Evolutionary conservation across 2,888 invertebrate genomes (phyloP).

Genomic region (Megalurothrips usitatus): DNA sequence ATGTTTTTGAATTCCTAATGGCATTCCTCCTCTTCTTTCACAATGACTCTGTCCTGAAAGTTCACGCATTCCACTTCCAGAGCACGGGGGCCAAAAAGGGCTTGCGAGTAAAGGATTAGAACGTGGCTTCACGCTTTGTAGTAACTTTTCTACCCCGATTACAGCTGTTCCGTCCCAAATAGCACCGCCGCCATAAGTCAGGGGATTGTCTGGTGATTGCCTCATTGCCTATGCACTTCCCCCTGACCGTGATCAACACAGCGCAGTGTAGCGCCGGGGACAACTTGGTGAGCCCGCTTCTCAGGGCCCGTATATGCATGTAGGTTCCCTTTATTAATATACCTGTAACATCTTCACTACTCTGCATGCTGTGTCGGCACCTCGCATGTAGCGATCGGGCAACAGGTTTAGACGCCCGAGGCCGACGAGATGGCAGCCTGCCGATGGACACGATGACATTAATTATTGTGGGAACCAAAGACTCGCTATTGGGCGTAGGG

Average conservation of each 20-base stretch:
- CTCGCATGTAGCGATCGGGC: too few species aligned
- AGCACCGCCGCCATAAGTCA: background rate
- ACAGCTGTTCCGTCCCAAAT: slow-evolving; percentile 8
- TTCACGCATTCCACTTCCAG: background rate
- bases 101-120: background rate
- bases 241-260: background rate
- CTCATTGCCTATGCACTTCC: background rate
- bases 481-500: too few species aligned
- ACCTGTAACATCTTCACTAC: too few species aligned
- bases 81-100: background rate
- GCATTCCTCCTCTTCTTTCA: slow-evolving; percentile 20
- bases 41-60: slow-evolving; percentile 12
- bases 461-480: too few species aligned
- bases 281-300: background rate
- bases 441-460: too few species aligned
- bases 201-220: background rate
- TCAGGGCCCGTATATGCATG: background rate
- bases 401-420: too few species aligned
- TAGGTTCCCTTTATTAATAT: background rate
- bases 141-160: slow-evolving; percentile 1
- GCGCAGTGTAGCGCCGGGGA: background rate
- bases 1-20: slow-evolving; percentile 27
- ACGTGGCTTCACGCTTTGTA: background rate
- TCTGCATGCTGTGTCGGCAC: too few species aligned
- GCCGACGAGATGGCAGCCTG: too few species aligned